phyloP scores from a whole-genome alignment of 1,140 invertebrate species.

The Leptinotarsa texana region DNA sequence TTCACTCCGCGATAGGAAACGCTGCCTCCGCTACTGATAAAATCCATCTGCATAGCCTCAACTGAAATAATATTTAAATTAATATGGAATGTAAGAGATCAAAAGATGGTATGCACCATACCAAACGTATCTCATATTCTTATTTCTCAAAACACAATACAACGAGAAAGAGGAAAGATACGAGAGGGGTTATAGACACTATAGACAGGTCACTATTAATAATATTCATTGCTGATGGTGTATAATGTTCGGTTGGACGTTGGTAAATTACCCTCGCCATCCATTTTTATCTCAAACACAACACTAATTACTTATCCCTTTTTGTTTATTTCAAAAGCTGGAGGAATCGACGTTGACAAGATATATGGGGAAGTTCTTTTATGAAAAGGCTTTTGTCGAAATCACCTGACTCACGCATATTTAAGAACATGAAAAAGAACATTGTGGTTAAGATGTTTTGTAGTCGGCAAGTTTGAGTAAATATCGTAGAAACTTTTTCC shows the following conservation, averaged over 20 bases:
- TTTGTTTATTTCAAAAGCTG: slow-evolving; percentile 9
- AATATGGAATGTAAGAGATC: slow-evolving; percentile 28
- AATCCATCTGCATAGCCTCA: slow-evolving; percentile 13
- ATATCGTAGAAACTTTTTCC: too few species aligned
- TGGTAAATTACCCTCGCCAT: slow-evolving; percentile 23
- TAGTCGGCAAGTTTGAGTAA: too few species aligned
- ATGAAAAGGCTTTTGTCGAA: slow-evolving; percentile 15
- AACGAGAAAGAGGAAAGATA: slow-evolving; percentile 16
- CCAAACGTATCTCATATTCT: slow-evolving; percentile 26
- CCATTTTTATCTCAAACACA: slow-evolving; percentile 17
- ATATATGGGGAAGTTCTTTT: slow-evolving; percentile 3
- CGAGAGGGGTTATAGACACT: slow-evolving; percentile 25
- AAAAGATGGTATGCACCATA: slow-evolving; percentile 26
- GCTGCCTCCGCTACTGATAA: slow-evolving; percentile 7
- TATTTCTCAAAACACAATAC: slow-evolving; percentile 30
- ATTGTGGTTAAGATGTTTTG: too few species aligned
- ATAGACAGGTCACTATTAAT: slow-evolving; percentile 29
- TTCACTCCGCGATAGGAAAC: slow-evolving; percentile 2
- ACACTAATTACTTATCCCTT: slow-evolving; percentile 10
- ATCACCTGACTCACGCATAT: neutral
- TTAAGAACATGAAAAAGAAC: too few species aligned
- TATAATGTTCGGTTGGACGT: slow-evolving; percentile 25
- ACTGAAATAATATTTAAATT: slow-evolving; percentile 31
- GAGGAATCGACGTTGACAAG: neutral
- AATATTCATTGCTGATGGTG: slow-evolving; percentile 27